Evolutionary conservation across 2,113 vertebrate genomes (phyloP), one percentile per base, ranked within the genome.

Genomic region (Delphinapterus leucas): DNA sequence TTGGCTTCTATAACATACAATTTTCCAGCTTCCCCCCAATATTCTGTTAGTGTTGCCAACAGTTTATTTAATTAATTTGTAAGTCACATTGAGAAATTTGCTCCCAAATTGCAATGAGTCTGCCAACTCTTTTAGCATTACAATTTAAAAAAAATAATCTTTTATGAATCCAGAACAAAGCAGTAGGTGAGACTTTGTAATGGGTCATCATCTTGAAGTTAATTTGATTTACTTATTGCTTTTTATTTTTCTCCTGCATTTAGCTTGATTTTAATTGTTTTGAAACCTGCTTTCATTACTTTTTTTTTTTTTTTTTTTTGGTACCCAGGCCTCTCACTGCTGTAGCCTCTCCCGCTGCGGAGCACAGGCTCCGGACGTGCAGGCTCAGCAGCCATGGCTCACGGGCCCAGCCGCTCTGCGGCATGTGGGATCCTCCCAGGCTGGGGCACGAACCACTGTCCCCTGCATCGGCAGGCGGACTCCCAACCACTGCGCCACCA

Each of bases 41-140:
- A 81, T 49, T 86, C 6, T 65, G 31, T 92, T 65, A 93, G 4
- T 55, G 68, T 89, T 77, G 25, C 26, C 47, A 92, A 92, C 20
- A 4, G 53, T 83, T 93, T 90, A 92, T 93, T 73, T 85, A 90
- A 96, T 74, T 28, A 97, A 25, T 96, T 95, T 95, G 25, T 71
- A 97, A 97, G 65, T 96, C 11, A 33, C n/a, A 33, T 53, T 58
- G 61, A 71, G 77, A 92, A 38, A 3, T 93, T 71, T 92, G 25
- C 23, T 67, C 8, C 55, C 73, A 96, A 74, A 65, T 25, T 92
- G 2, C 26, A 93, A 38, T 89, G 25, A 74, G 91, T 80, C 17
- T 89, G 58, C 28, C 49, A 61, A 2, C 0, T 36, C 21, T 96
- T 73, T 44, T 44, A 60, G 74, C 49, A 53, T 87, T 88, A 38